Evolutionary conservation across 2,797 vertebrate genomes (phyloP).

Genomic region (Cryptoprocta ferox): DNA sequence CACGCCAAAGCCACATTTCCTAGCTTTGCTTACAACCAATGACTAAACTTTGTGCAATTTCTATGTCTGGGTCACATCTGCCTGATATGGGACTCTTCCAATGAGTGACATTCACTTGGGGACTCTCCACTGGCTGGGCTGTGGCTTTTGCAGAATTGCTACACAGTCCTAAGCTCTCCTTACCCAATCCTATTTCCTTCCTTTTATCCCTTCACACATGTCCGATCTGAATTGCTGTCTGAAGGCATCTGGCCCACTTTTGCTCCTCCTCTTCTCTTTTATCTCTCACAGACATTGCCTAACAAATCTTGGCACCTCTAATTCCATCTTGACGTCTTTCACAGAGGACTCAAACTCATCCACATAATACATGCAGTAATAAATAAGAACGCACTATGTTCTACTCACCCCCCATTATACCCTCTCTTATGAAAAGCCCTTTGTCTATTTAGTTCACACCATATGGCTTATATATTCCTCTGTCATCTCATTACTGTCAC

Average conservation of each 20-base stretch:
- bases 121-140: background rate
- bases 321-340: background rate
- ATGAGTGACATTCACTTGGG: background rate
- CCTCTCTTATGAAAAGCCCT: background rate
- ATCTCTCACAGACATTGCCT: background rate
- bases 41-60: background rate
- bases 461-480: background rate
- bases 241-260: background rate
- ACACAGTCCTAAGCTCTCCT: background rate
- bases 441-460: background rate
- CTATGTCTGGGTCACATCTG: background rate
- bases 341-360: background rate
- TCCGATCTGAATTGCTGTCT: background rate
- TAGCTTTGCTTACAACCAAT: background rate
- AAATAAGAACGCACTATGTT: background rate
- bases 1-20: background rate
- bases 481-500: background rate
- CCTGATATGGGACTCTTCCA: background rate
- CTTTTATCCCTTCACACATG: background rate
- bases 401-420: background rate
- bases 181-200: background rate
- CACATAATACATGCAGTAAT: background rate
- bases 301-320: background rate
- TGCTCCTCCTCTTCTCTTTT: background rate
- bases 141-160: background rate